Percentiles rank a stretch among this genome's conserved stretches.
Conservation (phyloP, 2,797 vertebrate species). For the Xiphorhynchus erythropygius region DNA sequence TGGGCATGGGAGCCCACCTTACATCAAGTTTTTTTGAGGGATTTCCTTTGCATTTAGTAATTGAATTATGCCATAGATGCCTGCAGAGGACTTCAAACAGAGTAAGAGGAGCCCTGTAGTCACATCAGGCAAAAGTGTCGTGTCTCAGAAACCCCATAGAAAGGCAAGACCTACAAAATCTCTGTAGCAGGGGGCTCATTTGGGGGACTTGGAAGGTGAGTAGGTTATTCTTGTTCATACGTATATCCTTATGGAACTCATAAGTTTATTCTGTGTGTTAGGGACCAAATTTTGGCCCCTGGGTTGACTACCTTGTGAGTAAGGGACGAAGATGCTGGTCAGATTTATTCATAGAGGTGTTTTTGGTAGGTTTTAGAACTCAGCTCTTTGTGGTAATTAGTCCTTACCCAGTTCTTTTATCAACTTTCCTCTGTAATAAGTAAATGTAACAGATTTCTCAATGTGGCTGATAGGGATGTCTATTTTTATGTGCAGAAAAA, state of each 20-base stretch:
- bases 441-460: neutral
- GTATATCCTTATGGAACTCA: neutral
- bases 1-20: neutral
- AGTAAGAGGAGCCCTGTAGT: neutral
- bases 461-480: neutral
- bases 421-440: neutral
- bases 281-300: neutral
- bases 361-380: neutral
- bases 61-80: neutral
- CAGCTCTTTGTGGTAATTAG: neutral
- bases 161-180: neutral
- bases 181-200: neutral
- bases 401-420: neutral
- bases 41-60: neutral
- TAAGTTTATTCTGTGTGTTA: neutral
- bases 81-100: neutral
- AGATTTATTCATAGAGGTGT: neutral
- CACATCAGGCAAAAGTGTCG: neutral
- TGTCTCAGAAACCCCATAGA: neutral
- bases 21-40: neutral
- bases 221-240: neutral
- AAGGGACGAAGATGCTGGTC: neutral
- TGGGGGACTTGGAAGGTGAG: neutral
- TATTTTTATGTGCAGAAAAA: neutral
- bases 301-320: neutral